Percentiles rank a stretch among this genome's conserved stretches.
Conservation (phyloP, 2,797 vertebrate genomes). For the Nothura maculosa region DNA sequence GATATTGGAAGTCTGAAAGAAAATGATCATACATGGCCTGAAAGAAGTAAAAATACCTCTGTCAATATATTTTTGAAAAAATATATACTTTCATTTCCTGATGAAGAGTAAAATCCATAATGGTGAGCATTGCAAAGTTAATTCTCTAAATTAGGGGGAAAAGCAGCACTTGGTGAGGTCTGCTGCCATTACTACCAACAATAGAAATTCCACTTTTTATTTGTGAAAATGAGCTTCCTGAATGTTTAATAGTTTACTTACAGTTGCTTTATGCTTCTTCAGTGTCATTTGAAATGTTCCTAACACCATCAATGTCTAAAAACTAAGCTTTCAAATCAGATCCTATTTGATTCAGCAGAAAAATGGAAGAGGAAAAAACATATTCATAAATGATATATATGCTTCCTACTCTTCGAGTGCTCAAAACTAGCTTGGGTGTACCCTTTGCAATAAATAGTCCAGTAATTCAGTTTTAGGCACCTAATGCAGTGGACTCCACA, state of each 20-base stretch:
- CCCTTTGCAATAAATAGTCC: not conserved
- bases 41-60: accelerated
- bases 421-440: not conserved
- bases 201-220: not conserved
- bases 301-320: not conserved
- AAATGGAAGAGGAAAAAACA: not conserved
- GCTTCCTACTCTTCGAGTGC: not conserved
- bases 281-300: not conserved
- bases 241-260: not conserved
- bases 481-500: accelerated
- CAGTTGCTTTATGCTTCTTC: not conserved
- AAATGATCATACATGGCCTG: not conserved
- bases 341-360: not conserved
- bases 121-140: not conserved
- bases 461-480: not conserved
- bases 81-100: not conserved
- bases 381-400: not conserved
- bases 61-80: not conserved
- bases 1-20: not conserved
- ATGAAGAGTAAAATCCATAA: not conserved
- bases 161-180: accelerated
- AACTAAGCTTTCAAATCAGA: not conserved
- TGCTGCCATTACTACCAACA: not conserved
- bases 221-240: not conserved
- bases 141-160: not conserved